A percentile compares a stretch with the other conserved stretches of the same genome.
These are phyloP conservation scores for Xylocampa areola DNA, from an alignment of 2,888 invertebrate species.

Conservation along the genomic window DNA sequence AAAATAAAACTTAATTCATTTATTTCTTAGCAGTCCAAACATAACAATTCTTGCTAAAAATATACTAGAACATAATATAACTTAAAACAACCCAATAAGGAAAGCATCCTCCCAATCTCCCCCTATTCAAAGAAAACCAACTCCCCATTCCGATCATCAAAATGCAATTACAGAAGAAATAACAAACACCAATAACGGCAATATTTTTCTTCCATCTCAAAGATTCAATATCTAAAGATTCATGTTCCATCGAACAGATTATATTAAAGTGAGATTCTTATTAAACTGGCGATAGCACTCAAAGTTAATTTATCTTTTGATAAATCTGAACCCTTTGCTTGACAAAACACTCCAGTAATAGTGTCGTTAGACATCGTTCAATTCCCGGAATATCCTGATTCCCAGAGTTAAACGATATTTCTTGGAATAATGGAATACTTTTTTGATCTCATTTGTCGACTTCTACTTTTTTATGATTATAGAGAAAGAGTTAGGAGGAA, in stretches of 20 bases:
- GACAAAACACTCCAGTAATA: conserved; percentile 41
- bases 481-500: not conserved
- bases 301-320: conserved; percentile 39
- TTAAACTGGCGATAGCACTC: conserved; percentile 20
- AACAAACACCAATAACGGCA: conserved; percentile 36
- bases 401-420: not conserved
- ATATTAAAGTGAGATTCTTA: conserved; percentile 32
- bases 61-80: too few relatives aligned
- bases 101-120: too few relatives aligned
- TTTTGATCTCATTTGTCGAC: conserved; percentile 19
- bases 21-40: too few relatives aligned
- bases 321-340: conserved; percentile 38
- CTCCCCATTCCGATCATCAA: conserved; percentile 26
- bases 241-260: conserved; percentile 32
- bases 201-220: conserved; percentile 32
- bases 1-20: too few relatives aligned
- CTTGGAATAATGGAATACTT: conserved; percentile 3
- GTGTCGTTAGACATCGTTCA: conserved; percentile 13
- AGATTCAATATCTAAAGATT: conserved; percentile 35
- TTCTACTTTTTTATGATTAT: conserved; percentile 3
- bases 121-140: too few relatives aligned
- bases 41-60: too few relatives aligned
- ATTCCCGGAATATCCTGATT: conserved; percentile 13
- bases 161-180: conserved; percentile 43
- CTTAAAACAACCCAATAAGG: too few relatives aligned